Conservation (phyloP, 2,113 vertebrate species). For the Orycteropus afer region DNA sequence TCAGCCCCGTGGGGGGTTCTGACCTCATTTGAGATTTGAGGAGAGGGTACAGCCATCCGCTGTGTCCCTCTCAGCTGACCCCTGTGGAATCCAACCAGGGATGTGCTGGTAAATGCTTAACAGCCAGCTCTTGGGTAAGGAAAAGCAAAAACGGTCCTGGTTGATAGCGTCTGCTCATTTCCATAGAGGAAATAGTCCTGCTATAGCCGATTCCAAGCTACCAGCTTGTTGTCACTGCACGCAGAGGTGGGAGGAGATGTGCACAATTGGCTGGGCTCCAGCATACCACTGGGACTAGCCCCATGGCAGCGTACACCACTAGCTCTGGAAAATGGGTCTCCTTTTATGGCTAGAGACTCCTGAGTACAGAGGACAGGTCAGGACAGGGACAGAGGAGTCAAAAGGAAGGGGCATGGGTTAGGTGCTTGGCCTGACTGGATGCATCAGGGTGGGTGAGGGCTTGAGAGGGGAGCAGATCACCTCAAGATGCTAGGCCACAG, state of each 20-base stretch:
- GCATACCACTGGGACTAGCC: not conserved
- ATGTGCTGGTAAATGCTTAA: not conserved
- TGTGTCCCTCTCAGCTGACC: not conserved
- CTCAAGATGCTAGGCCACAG: not conserved
- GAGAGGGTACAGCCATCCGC: not conserved
- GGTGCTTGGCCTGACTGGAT: not conserved
- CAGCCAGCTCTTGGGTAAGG: not conserved
- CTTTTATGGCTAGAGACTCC: not conserved
- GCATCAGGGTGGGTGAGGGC: not conserved
- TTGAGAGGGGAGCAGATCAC: not conserved
- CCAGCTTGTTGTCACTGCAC: not conserved
- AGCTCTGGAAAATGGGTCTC: not conserved
- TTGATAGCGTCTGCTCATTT: not conserved
- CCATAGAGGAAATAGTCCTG: not conserved
- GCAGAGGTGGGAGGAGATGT: not conserved
- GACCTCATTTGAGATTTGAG: not conserved
- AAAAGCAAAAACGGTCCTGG: not conserved
- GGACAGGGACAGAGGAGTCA: not conserved
- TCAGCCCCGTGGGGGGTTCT: not conserved
- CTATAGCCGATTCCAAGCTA: not conserved
- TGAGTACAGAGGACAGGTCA: not conserved
- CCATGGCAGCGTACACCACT: not conserved
- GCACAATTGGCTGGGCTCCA: not conserved
- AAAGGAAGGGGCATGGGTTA: not conserved
- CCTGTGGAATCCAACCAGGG: not conserved